A percentile compares a stretch with the other conserved stretches of the same genome.
These are phyloP conservation scores for Aphis gossypii DNA, from an alignment of 1,140 invertebrate genomes.

Conservation along the genomic window DNA sequence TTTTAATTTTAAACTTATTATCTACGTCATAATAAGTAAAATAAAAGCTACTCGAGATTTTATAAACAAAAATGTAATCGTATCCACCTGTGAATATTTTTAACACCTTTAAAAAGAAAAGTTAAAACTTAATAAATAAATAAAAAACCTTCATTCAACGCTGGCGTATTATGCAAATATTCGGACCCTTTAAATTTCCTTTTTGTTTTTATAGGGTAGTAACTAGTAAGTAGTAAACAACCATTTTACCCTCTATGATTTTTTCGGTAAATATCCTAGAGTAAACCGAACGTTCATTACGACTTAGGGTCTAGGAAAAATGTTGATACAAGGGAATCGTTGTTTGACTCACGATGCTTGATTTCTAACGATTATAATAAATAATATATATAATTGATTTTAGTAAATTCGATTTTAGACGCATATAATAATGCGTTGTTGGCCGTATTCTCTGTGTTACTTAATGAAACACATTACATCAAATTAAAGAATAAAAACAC, in stretches of 20 bases:
- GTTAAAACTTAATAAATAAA: not conserved
- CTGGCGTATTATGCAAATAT: slow-evolving; percentile 7
- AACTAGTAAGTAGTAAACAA: not conserved
- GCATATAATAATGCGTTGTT: not conserved
- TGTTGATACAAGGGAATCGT: not conserved
- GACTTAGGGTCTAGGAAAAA: not conserved
- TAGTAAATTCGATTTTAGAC: not conserved
- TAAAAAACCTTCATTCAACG: not conserved
- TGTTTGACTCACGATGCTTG: not conserved
- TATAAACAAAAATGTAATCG: not conserved
- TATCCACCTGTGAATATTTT: not conserved
- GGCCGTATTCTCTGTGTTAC: not conserved
- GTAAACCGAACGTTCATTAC: not conserved
- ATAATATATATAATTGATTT: not conserved
- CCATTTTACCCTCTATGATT: not conserved
- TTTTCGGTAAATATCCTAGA: not conserved
- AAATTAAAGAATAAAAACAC: not conserved
- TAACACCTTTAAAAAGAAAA: not conserved
- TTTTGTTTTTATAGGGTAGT: not conserved
- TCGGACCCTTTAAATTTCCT: not conserved
- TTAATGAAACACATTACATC: not conserved
- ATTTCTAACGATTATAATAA: not conserved
- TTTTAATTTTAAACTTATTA: not conserved
- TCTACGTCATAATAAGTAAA: not conserved
- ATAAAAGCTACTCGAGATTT: not conserved